Evolutionary conservation across 2,888 invertebrate species (phyloP).

Genomic region (Troides helena): DNA sequence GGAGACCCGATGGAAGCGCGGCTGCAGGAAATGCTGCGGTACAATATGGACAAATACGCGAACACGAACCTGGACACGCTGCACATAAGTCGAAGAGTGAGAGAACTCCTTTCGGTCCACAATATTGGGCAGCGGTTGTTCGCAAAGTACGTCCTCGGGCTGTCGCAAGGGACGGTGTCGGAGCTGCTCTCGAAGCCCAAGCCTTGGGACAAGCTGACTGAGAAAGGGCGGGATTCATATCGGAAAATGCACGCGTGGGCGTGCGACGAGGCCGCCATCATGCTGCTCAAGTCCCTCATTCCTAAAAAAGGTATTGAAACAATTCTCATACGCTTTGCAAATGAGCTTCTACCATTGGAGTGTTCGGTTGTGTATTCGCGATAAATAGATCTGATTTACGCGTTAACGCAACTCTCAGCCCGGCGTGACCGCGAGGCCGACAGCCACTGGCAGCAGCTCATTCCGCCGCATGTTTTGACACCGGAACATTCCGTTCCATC

Average conservation of each 20-base stretch:
- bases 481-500: constrained; percentile 47
- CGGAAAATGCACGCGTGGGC: constrained; percentile 99
- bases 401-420: too few species aligned
- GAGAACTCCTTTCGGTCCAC: constrained; percentile 96
- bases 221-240: constrained; percentile 99
- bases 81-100: constrained; percentile 94
- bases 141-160: constrained; percentile 98
- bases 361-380: constrained; percentile 22
- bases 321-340: constrained; percentile 41
- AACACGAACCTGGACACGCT: constrained; percentile 97
- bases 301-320: constrained; percentile 95
- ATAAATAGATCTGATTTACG: not conserved
- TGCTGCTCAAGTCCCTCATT: constrained; percentile 98
- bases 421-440: not conserved
- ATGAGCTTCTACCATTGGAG: constrained; percentile 33
- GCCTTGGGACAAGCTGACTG: constrained; percentile 99
- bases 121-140: constrained; percentile 99
- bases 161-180: constrained; percentile 98
- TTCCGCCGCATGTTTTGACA: constrained; percentile 46
- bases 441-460: constrained; percentile 40
- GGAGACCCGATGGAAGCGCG: constrained; percentile 96
- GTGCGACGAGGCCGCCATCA: constrained; percentile 97
- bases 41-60: constrained; percentile 97
- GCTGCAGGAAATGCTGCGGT: constrained; percentile 94
- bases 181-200: constrained; percentile 99